A percentile compares a stretch with the other conserved stretches of the same genome.
These are phyloP conservation scores for Cephus pygmeus DNA, from an alignment of 2,888 invertebrate species.

Conservation along the genomic window DNA sequence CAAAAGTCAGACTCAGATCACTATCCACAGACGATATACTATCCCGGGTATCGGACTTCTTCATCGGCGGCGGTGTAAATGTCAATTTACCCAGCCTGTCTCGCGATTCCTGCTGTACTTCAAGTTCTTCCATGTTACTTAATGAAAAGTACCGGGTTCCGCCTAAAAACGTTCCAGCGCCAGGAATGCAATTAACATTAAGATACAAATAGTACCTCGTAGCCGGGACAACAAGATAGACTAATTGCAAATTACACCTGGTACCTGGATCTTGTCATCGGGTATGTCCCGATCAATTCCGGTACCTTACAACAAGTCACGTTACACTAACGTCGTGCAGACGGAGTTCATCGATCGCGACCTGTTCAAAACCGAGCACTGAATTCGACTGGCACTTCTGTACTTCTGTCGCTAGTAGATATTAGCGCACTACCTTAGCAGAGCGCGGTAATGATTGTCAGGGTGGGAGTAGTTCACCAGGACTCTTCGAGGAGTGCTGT, in stretches of 20 bases:
- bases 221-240: background rate
- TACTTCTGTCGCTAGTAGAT: background rate
- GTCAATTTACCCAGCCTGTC: constrained; percentile 59
- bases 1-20: constrained; percentile 71
- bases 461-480: background rate
- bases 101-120: constrained; percentile 57
- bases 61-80: constrained; percentile 66
- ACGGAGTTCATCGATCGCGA: background rate
- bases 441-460: background rate
- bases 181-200: background rate
- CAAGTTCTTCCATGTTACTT: constrained; percentile 52
- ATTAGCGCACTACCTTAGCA: background rate
- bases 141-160: background rate
- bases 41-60: constrained; percentile 70
- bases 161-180: background rate
- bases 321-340: background rate
- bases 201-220: background rate
- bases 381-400: background rate
- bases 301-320: background rate
- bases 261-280: background rate
- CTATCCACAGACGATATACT: constrained; percentile 74
- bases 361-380: background rate
- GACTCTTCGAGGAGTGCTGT: background rate
- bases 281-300: background rate
- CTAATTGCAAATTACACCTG: background rate